These are phyloP conservation scores for Aldabrachelys gigantea DNA, from an alignment of 2,113 vertebrate species.

Conservation along the genomic window DNA sequence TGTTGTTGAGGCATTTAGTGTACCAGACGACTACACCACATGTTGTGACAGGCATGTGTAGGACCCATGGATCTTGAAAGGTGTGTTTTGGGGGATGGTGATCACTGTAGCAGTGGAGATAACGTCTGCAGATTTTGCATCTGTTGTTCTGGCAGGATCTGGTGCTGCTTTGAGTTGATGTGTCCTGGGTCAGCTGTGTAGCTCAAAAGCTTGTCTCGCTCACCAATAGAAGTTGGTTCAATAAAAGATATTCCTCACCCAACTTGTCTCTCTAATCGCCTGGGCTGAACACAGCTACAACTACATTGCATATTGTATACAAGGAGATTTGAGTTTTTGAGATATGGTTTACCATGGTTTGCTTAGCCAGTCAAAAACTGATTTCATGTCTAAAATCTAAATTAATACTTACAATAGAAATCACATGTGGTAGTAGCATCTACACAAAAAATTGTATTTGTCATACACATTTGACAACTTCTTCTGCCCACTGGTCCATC, in stretches of 20 bases:
- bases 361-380: not conserved
- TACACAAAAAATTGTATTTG: accelerated
- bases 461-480: not conserved
- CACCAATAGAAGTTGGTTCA: too few relatives aligned
- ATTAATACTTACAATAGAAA: not conserved
- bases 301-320: not conserved
- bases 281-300: too few relatives aligned
- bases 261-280: too few relatives aligned
- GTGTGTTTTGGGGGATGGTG: too few relatives aligned
- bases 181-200: too few relatives aligned
- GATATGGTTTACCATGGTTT: not conserved
- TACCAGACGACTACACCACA: not conserved
- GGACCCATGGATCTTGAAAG: not conserved
- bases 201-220: too few relatives aligned
- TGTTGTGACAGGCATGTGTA: not conserved
- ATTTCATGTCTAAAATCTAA: not conserved
- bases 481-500: not conserved
- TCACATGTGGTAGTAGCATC: not conserved
- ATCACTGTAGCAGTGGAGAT: too few relatives aligned
- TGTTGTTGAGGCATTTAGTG: too few relatives aligned
- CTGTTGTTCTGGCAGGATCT: too few relatives aligned
- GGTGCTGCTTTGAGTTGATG: too few relatives aligned
- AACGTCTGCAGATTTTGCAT: too few relatives aligned
- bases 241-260: too few relatives aligned
- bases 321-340: not conserved